Percentiles rank a stretch among this genome's conserved stretches.
Evolutionary conservation across 1,140 invertebrate genomes (phyloP).

Genomic region (Gonatopus flavifemur): DNA sequence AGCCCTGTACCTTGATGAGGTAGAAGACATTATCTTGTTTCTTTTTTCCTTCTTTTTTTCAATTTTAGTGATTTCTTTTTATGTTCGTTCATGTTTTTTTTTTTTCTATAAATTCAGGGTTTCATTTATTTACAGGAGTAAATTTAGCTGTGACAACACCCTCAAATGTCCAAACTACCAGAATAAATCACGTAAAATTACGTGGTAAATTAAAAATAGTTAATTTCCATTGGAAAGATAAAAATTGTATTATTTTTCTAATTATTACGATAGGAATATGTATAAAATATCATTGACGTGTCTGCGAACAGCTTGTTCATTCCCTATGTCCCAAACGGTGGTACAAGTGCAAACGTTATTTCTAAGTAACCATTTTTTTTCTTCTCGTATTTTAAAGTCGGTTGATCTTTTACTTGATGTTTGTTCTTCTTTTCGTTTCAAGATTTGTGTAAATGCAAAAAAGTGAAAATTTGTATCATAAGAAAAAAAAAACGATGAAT

Average conservation of each 20-base stretch:
- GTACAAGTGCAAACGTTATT: constrained; percentile 24
- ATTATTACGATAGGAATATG: constrained; percentile 40
- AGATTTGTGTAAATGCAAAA: constrained; percentile 8
- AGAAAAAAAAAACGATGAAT: background rate
- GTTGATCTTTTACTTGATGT: background rate
- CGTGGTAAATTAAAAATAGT: constrained; percentile 32
- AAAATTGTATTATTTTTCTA: constrained; percentile 58
- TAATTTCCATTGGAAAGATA: constrained; percentile 42
- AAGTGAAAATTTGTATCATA: constrained; percentile 11
- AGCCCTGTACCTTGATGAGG: constrained; percentile 65
- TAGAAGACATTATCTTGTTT: constrained; percentile 25
- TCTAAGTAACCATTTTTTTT: constrained; percentile 25
- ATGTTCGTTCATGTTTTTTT: constrained; percentile 27
- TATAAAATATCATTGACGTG: constrained; percentile 22
- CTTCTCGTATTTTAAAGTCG: constrained; percentile 5
- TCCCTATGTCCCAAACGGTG: constrained; percentile 7
- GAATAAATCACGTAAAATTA: constrained; percentile 24
- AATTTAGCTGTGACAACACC: constrained; percentile 43
- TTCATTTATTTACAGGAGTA: constrained; percentile 39
- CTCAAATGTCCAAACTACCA: constrained; percentile 42
- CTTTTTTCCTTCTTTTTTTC: constrained; percentile 11
- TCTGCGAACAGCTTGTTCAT: constrained; percentile 14
- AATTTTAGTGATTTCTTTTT: constrained; percentile 3
- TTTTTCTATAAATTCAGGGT: no score
- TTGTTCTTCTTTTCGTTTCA: constrained; percentile 12